Conservation (phyloP, 1,140 invertebrate genomes). For the Saxidomus purpurata region DNA sequence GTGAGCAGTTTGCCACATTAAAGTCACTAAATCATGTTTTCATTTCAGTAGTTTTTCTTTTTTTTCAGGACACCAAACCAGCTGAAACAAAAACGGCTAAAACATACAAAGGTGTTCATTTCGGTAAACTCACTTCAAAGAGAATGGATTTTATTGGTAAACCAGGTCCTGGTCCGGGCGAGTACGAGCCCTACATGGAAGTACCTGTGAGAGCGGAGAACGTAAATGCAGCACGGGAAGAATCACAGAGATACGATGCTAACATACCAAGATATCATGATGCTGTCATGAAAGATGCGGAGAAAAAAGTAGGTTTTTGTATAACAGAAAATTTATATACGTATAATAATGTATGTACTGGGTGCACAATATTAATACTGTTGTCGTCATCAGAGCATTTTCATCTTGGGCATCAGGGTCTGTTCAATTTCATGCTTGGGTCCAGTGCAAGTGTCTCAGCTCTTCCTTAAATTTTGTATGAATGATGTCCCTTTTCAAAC, state of each 20-base stretch:
- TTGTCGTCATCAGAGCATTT: no score
- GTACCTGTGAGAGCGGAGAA: conserved; percentile 76
- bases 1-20: no score
- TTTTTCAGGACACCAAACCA: conserved; percentile 58
- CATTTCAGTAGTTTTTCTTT: not conserved
- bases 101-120: conserved; percentile 84
- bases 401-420: no score
- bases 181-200: conserved; percentile 84
- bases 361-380: no score
- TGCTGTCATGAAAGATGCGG: conserved; percentile 80
- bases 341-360: no score
- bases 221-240: conserved; percentile 78
- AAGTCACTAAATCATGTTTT: no score
- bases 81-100: conserved; percentile 77
- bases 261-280: conserved; percentile 85
- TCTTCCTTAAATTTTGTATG: no score
- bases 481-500: no score
- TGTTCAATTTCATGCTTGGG: no score
- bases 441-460: no score
- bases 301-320: conserved; percentile 84
- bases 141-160: conserved; percentile 79
- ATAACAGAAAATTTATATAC: no score
- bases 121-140: conserved; percentile 82
- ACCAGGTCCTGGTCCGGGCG: conserved; percentile 84
- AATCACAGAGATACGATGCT: conserved; percentile 78